Percentiles rank a stretch among this genome's conserved stretches.
Evolutionary conservation across 1,140 invertebrate species (phyloP).

Genomic region (Palaemon carinicauda): DNA sequence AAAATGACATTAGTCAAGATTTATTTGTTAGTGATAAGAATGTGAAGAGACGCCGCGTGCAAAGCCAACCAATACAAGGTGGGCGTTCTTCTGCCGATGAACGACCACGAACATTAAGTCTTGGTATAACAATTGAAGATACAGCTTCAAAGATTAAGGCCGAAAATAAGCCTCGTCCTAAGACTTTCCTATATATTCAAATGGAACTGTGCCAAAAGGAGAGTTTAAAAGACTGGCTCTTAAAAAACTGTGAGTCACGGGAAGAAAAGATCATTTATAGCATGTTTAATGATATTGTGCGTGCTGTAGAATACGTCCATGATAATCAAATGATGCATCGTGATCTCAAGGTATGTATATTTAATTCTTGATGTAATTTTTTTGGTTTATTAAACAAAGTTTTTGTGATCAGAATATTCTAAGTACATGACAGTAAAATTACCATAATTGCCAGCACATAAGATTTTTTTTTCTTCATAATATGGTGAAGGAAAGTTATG

Average conservation of each 20-base stretch:
- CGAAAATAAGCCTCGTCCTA: neutral
- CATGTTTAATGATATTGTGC: constrained; percentile 92
- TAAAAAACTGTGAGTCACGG: constrained; percentile 64
- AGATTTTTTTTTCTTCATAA: too few relatives aligned
- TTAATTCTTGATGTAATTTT: neutral
- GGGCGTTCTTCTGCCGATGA: neutral
- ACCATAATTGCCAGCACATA: too few relatives aligned
- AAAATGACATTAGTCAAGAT: too few relatives aligned
- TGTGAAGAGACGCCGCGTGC: neutral
- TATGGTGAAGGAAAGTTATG: too few relatives aligned
- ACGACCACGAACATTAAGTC: constrained; percentile 20
- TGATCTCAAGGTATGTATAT: constrained; percentile 81
- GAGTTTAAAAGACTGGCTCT: constrained; percentile 90
- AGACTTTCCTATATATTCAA: constrained; percentile 87
- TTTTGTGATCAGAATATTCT: too few relatives aligned
- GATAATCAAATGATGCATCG: constrained; percentile 89
- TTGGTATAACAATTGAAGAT: neutral
- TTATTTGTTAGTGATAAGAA: neutral
- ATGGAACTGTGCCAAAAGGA: constrained; percentile 94
- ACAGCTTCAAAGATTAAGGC: neutral
- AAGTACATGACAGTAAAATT: too few relatives aligned
- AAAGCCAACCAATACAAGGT: neutral
- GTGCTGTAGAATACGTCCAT: constrained; percentile 95
- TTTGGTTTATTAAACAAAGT: too few relatives aligned
- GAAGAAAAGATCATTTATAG: constrained; percentile 70